Evolutionary conservation across 1,140 invertebrate species (phyloP).

Genomic region (Prorops nasuta): DNA sequence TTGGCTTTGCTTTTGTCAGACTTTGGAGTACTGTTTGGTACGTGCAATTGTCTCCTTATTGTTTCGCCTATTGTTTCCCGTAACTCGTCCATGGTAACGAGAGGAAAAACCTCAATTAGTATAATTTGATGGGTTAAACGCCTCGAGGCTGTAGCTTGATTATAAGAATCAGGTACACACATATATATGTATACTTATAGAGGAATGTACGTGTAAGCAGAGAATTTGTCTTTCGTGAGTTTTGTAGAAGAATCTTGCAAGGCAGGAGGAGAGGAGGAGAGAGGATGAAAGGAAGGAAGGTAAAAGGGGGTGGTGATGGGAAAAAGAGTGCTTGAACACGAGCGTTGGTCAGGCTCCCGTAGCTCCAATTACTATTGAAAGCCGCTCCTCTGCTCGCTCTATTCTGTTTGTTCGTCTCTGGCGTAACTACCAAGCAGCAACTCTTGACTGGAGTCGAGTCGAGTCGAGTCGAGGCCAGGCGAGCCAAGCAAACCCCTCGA

Average conservation of each 20-base stretch:
- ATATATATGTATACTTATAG: too few species aligned
- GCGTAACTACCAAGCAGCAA: background rate
- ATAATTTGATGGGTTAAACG: slow-evolving; percentile 53
- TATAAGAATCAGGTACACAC: background rate
- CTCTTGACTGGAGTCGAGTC: background rate
- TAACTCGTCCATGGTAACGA: slow-evolving; percentile 52
- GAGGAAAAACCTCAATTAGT: slow-evolving; percentile 56
- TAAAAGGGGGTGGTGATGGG: slow-evolving; percentile 24
- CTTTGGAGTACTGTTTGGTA: slow-evolving; percentile 23
- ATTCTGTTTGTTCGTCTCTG: slow-evolving; percentile 23
- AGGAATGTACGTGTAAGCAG: background rate
- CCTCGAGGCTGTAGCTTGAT: slow-evolving; percentile 43
- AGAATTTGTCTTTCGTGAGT: slow-evolving; percentile 1
- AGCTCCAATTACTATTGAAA: slow-evolving; percentile 45
- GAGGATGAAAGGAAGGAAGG: slow-evolving; percentile 9
- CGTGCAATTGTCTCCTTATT: slow-evolving; percentile 45
- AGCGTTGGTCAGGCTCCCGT: slow-evolving; percentile 43
- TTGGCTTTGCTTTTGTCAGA: slow-evolving; percentile 46
- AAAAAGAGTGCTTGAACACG: slow-evolving; percentile 50
- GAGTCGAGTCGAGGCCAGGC: background rate
- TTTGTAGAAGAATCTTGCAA: background rate
- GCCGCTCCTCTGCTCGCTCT: slow-evolving; percentile 15
- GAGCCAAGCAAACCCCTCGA: too few species aligned
- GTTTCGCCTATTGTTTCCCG: slow-evolving; percentile 48
- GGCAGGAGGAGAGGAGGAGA: slow-evolving; percentile 9